Conservation (phyloP, 2,888 invertebrate species). For the Acanthoscelides obtectus region DNA sequence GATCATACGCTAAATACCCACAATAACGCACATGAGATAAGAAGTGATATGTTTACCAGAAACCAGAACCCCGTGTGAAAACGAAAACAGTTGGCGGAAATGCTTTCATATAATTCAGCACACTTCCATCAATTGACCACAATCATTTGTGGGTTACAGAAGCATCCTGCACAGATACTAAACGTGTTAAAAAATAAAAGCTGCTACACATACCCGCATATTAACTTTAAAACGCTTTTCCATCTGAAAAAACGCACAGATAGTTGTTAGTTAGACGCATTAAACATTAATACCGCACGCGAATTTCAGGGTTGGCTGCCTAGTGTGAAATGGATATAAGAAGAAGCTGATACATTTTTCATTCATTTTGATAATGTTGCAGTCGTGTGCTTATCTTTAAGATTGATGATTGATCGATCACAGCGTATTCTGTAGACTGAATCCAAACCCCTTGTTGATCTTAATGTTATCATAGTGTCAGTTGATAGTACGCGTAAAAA, state of each 20-base stretch:
- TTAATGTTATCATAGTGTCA: too few relatives aligned
- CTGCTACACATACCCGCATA: conserved; percentile 1
- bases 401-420: conserved; percentile 18
- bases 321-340: conserved; percentile 39
- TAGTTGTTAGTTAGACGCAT: not conserved
- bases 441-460: too few relatives aligned
- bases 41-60: not conserved
- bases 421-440: not conserved
- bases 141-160: conserved; percentile 2
- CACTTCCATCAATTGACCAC: not conserved
- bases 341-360: conserved; percentile 7
- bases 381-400: conserved; percentile 31
- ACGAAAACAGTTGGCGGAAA: not conserved
- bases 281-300: conserved; percentile 27
- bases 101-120: not conserved
- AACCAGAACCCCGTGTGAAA: not conserved
- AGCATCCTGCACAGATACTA: not conserved
- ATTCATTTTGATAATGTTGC: conserved; percentile 27
- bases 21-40: too few relatives aligned
- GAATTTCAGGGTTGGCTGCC: conserved; percentile 43
- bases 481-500: not conserved
- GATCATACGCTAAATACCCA: too few relatives aligned
- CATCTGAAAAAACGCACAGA: not conserved
- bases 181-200: not conserved
- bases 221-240: conserved; percentile 8